Evolutionary conservation across 2,113 vertebrate species (phyloP).

Genomic region (Microtus montanus): DNA sequence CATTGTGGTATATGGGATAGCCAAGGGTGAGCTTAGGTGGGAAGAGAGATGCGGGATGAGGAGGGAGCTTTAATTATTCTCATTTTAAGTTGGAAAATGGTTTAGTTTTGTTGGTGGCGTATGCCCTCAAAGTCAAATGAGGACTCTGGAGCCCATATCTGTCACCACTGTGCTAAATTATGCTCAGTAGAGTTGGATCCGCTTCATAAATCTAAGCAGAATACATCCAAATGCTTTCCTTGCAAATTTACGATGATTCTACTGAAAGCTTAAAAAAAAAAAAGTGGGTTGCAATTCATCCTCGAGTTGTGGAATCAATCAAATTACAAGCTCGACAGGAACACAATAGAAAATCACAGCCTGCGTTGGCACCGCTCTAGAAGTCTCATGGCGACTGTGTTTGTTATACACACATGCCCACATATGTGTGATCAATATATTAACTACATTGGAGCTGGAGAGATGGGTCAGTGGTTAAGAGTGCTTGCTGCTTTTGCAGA

Average conservation of each 20-base stretch:
- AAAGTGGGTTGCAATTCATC: neutral
- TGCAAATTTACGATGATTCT: slow-evolving; percentile 10
- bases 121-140: neutral
- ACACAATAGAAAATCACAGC: slow-evolving; percentile 21
- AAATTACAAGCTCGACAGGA: neutral
- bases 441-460: neutral
- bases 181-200: neutral
- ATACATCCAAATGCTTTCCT: neutral
- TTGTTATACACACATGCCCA: neutral
- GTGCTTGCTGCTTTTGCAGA: neutral
- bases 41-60: neutral
- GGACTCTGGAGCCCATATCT: neutral
- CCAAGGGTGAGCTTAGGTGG: neutral
- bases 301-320: slow-evolving; percentile 30
- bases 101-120: neutral
- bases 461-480: neutral
- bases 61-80: neutral
- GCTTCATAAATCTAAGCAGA: neutral
- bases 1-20: neutral
- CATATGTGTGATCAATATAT: neutral
- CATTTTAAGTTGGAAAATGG: neutral
- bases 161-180: neutral
- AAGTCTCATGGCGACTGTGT: neutral
- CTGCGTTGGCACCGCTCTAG: neutral
- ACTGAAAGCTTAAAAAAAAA: neutral